Conservation (phyloP, 2,113 vertebrate genomes). For the Actenoides hombroni region DNA sequence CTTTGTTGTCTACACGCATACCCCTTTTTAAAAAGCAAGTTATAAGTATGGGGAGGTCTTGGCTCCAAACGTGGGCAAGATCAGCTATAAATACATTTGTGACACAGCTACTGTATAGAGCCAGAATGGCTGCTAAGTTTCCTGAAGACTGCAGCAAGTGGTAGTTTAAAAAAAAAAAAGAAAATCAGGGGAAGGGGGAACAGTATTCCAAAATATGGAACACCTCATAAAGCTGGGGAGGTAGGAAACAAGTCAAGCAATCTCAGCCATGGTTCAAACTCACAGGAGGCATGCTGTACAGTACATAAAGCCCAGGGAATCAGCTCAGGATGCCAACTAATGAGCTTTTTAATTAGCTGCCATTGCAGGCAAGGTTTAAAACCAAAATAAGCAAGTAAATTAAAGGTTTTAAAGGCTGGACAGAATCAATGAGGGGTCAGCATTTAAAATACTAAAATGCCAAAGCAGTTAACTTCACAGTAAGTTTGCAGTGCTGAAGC, state of each 20-base stretch:
- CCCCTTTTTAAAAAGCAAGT: no score
- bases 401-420: slow-evolving; percentile 56
- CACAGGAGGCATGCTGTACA: background rate
- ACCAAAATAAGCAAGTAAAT: slow-evolving; percentile 62
- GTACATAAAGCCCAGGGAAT: slow-evolving; percentile 31
- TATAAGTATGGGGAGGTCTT: background rate
- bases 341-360: slow-evolving; percentile 65
- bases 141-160: background rate
- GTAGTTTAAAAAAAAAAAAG: background rate
- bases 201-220: slow-evolving; percentile 48
- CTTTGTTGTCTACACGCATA: background rate
- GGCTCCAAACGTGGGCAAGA: background rate
- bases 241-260: slow-evolving; percentile 4
- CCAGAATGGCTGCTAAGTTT: background rate
- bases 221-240: slow-evolving; percentile 56
- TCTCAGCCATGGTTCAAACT: background rate
- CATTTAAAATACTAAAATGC: slow-evolving; percentile 23
- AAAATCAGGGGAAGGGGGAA: background rate
- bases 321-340: slow-evolving; percentile 51
- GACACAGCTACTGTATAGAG: background rate
- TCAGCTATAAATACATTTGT: background rate
- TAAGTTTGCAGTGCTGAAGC: background rate
- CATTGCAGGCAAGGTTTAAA: slow-evolving; percentile 41
- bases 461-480: background rate
- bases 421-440: slow-evolving; percentile 36